Percentiles rank a stretch among this genome's conserved stretches.
These are phyloP conservation scores for Netelia inedita DNA, from an alignment of 2,888 invertebrate genomes.

Conservation along the genomic window DNA sequence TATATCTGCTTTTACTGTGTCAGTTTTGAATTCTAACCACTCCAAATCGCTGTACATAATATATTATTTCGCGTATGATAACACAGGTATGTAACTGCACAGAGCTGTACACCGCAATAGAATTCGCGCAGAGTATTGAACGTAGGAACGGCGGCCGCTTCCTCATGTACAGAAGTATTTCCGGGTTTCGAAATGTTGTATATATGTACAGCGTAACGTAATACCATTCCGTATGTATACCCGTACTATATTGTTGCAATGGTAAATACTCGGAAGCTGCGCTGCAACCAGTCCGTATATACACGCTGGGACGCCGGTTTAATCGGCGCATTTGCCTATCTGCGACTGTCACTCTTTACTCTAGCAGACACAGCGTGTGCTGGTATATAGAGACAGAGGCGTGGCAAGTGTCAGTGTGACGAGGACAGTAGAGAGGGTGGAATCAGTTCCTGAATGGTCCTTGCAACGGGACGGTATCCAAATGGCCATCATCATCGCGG, in stretches of 20 bases:
- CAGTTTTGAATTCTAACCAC: slow-evolving; percentile 25
- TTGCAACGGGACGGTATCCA: slow-evolving; percentile 54
- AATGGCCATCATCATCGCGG: slow-evolving; percentile 63
- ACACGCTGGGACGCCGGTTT: slow-evolving; percentile 73
- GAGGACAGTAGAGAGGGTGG: slow-evolving; percentile 49
- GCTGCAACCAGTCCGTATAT: slow-evolving; percentile 71
- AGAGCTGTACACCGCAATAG: slow-evolving; percentile 46
- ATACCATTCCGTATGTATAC: background rate
- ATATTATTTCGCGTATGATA: slow-evolving; percentile 31
- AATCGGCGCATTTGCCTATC: slow-evolving; percentile 76
- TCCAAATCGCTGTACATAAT: slow-evolving; percentile 43
- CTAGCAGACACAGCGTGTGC: slow-evolving; percentile 37
- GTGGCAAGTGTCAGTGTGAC: slow-evolving; percentile 45
- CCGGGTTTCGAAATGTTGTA: slow-evolving; percentile 19
- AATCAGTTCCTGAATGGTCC: slow-evolving; percentile 40
- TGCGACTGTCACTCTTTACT: slow-evolving; percentile 64
- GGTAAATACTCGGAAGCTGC: slow-evolving; percentile 68
- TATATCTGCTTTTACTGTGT: slow-evolving; percentile 42
- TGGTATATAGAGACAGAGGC: background rate
- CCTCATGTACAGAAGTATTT: background rate
- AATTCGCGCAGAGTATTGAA: slow-evolving; percentile 43
- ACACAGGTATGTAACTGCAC: slow-evolving; percentile 13
- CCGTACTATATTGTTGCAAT: slow-evolving; percentile 59
- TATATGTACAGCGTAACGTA: background rate
- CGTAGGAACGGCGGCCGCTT: background rate